Conservation (phyloP, 2,888 invertebrate genomes). For the Heliconius charithonia region DNA sequence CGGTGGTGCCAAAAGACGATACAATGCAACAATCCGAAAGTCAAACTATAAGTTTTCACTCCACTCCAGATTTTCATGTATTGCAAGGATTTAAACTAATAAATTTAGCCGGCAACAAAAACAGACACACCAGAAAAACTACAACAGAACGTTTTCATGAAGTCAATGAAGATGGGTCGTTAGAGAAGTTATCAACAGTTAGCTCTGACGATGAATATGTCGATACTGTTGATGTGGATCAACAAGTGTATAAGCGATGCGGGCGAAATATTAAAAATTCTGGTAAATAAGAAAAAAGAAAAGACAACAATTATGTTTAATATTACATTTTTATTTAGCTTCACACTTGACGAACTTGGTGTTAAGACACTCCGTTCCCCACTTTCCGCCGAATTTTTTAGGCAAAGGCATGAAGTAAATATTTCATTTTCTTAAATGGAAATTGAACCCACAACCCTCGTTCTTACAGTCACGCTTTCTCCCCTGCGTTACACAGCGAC, state of each 20-base stretch:
- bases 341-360: too few species aligned
- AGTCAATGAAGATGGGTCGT: constrained; percentile 54
- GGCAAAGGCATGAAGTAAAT: too few species aligned
- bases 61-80: constrained; percentile 74
- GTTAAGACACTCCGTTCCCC: too few species aligned
- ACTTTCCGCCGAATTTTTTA: too few species aligned
- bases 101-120: constrained; percentile 65
- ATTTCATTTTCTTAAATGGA: too few species aligned
- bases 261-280: constrained; percentile 55
- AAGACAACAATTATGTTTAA: neutral
- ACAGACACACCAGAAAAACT: constrained; percentile 57
- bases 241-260: constrained; percentile 62
- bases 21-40: constrained; percentile 57
- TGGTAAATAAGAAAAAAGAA: constrained; percentile 8
- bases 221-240: constrained; percentile 53
- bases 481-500: too few species aligned
- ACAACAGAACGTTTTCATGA: constrained; percentile 55
- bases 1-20: constrained; percentile 49
- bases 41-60: constrained; percentile 67
- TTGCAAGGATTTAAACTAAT: constrained; percentile 73
- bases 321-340: neutral
- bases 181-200: constrained; percentile 46
- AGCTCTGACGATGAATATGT: constrained; percentile 54
- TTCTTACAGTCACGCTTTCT: too few species aligned
- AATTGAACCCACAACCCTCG: too few species aligned